Base-by-base conservation (phyloP, 1,140 invertebrate species). In the Caenorhabditis tropicalis region DNA sequence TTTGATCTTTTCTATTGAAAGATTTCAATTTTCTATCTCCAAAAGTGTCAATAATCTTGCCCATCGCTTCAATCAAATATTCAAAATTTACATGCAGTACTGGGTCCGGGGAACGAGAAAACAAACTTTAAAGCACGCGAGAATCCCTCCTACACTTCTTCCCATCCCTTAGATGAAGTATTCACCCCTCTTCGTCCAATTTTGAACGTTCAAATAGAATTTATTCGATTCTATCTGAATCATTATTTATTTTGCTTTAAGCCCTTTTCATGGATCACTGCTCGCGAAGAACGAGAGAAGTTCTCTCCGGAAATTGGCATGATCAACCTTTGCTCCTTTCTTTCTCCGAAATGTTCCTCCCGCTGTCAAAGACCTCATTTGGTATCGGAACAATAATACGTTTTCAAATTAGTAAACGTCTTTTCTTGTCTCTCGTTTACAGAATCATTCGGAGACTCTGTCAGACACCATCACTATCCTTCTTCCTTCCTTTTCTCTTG, bases 91-190 rank as follows among this genome's bases (percentile, higher is more conserved):
- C 19, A 74, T 74, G 19, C 36, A 43, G 36, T 10, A 29, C 58
- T 39, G 36, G 36, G 10, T 16, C 12, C 19, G 21, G 27, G 36
- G 43, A 43, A 43, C 7, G 1, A 43, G 36, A 74, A 74, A 74
- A 74, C 65, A 74, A 74, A 74, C 65, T 74, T 74, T n/a, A 74
- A 43, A 19, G 36, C 33, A 74, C 65, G 65, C 58, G 19, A 65
- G 58, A 60, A 19, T 33, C 31, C 58, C 31, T 36, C 31, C 58
- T 65, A 33, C 58, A 65, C 36, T 74, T 65, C 36, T 36, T 29
- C 29, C 56, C 58, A n/a, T 29, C 10, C 29, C 29, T 27, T 9
- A 65, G 36, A 65, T 65, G 29, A 65, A 65, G 58, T 65, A 65
- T 36, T 65, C 58, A 65, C 31, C 19, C 29, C 0, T 27, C 53